Percentiles rank a stretch among this genome's conserved stretches.
phyloP scores from a whole-genome alignment of 2,113 vertebrate species.

The Tringa solitaria region DNA sequence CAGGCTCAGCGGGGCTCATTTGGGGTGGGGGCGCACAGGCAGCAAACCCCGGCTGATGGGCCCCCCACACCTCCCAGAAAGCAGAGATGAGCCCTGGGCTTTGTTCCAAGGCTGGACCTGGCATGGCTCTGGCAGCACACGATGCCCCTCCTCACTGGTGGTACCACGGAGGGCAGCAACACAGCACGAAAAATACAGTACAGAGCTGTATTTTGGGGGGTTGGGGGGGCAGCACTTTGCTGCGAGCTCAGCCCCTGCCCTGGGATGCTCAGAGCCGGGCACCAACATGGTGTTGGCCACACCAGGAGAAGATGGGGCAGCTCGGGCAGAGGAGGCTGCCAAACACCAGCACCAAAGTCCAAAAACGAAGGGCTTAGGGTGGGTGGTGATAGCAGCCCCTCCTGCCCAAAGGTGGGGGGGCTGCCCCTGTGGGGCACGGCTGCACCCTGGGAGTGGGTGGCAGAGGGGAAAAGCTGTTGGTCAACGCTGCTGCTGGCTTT shows the following conservation, averaged over 20 bases:
- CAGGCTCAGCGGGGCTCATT: accelerated
- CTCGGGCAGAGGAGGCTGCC: not conserved
- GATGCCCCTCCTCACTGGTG: not conserved
- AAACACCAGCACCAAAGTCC: not conserved
- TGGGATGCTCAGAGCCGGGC: not conserved
- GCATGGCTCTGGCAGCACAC: not conserved
- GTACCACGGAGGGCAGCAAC: accelerated
- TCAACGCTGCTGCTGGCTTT: accelerated
- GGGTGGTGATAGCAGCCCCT: not conserved
- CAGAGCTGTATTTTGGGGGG: not conserved
- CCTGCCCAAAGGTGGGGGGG: accelerated
- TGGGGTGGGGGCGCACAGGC: not conserved
- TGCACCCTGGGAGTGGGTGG: accelerated
- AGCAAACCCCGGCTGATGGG: not conserved
- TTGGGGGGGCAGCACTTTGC: not conserved
- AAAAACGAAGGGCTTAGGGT: not conserved
- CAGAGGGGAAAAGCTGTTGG: not conserved
- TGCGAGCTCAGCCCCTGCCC: not conserved
- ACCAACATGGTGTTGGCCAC: not conserved
- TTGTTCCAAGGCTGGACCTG: not conserved
- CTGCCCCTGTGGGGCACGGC: accelerated
- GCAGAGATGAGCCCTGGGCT: not conserved
- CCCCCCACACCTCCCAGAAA: not conserved
- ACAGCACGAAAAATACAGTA: accelerated
- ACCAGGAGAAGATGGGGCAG: not conserved